Evolutionary conservation across 2,888 invertebrate genomes (phyloP).

Genomic region (Laothoe populi): DNA sequence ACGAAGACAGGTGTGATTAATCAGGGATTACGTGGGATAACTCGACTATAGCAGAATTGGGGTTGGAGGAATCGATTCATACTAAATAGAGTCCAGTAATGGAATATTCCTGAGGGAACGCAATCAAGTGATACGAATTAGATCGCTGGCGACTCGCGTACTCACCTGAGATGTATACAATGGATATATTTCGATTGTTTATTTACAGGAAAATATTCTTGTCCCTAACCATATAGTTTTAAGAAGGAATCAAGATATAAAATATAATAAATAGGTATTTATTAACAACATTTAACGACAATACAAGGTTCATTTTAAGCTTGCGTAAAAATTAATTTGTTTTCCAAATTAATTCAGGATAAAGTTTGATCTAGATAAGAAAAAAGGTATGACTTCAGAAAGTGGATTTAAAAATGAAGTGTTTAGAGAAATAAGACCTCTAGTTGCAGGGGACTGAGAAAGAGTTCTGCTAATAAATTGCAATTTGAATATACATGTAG

Average conservation of each 20-base stretch:
- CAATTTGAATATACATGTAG: too few species aligned
- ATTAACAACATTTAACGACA: too few species aligned
- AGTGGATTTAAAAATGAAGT: too few species aligned
- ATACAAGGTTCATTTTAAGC: too few species aligned
- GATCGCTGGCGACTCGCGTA: constrained; percentile 32
- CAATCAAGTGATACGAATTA: constrained; percentile 54
- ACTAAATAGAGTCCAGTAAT: constrained; percentile 46
- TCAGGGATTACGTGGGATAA: constrained; percentile 26
- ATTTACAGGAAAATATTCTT: neutral
- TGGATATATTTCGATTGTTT: neutral
- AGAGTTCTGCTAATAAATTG: neutral
- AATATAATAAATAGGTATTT: neutral
- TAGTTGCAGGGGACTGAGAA: too few species aligned
- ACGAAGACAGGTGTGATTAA: constrained; percentile 13
- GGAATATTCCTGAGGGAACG: constrained; percentile 41
- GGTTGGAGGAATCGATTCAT: constrained; percentile 38
- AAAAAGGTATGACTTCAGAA: too few species aligned
- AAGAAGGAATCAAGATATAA: too few species aligned
- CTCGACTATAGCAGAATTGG: constrained; percentile 14
- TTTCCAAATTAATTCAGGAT: too few species aligned
- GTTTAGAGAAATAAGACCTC: too few species aligned
- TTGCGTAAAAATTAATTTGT: too few species aligned
- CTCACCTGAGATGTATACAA: constrained; percentile 29
- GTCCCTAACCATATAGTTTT: too few species aligned
- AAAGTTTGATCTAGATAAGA: too few species aligned